Base-by-base conservation (phyloP, 2,113 vertebrate genomes). In the Pyxicephalus adspersus region DNA sequence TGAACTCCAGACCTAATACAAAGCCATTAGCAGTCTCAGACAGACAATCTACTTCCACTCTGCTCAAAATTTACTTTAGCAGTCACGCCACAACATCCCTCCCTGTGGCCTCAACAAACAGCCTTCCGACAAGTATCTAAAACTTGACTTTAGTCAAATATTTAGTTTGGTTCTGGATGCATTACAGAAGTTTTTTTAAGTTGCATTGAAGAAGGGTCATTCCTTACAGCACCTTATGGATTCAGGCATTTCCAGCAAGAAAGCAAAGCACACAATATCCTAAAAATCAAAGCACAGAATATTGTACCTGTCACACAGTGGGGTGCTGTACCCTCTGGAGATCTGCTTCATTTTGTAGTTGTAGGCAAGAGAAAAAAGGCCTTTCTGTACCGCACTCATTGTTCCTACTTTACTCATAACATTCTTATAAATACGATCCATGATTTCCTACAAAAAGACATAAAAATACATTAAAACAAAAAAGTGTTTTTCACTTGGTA, bases 301-400 rank as follows among this genome's bases (percentile, higher is more conserved):
- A 22, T 22, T 76, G 83, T 88, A 97, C 97, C 90, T 95, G 83
- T 99, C 95, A 7, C 96, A 99, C 1, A 99, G 87, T 0, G 97
- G 97, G 0, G 97, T 98, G 85, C 84, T 93, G 71, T 88, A 84
- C 52, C 97, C 97, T 89, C 93, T 94, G 52, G 90, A 86, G 58
- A 98, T 93, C 90, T 99, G 96, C 31, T 98, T 96, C 95, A 98
- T 95, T 86, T 99, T 99, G 85, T 99, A 99, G 91, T 96, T 98
- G 92, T 98, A 99, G 1, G 97, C 96, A 86, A 98, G 83, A 72
- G 92, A 92, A 89, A 99, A 99, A 0, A 99, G 89, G 54, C 95
- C 95, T 54, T 90, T 84, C 86, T 99, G 96, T 72, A 96, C 86
- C 76, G 80, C 83, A 57, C 88, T 96, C 97, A 98, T 99, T 87